Conservation (phyloP, 2,888 invertebrate genomes). For the Nasonovia ribisnigri region DNA sequence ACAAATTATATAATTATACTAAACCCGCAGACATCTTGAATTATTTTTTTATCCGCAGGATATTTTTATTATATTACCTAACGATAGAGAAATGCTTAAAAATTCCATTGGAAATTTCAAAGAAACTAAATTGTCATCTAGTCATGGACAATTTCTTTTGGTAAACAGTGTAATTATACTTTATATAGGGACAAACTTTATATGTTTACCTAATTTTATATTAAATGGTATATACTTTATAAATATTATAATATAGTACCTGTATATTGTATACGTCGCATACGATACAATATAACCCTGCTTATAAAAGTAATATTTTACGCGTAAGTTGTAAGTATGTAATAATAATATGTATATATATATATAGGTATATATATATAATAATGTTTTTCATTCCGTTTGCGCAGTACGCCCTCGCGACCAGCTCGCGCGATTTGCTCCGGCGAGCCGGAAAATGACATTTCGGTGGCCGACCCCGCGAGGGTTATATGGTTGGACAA, state of each 20-base stretch:
- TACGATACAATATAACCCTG: not conserved
- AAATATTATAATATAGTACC: not conserved
- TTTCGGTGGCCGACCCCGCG: conserved; percentile 30
- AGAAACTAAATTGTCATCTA: not conserved
- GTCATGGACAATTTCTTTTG: not conserved
- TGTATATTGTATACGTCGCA: not conserved
- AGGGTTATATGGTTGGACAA: not conserved
- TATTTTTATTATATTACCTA: not conserved
- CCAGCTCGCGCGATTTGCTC: conserved; percentile 61
- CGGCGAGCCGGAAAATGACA: conserved; percentile 65
- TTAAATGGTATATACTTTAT: not conserved
- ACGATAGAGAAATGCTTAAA: not conserved
- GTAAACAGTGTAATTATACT: not conserved
- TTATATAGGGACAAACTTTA: too few relatives aligned
- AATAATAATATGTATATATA: not conserved
- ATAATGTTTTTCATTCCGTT: not conserved
- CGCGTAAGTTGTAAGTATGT: not conserved
- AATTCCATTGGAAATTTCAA: not conserved
- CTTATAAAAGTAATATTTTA: not conserved
- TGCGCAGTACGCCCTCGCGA: not conserved
- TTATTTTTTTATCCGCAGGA: not conserved
- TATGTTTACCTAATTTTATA: too few relatives aligned
- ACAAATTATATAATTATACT: not conserved
- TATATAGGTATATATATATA: not conserved
- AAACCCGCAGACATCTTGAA: not conserved